These are phyloP conservation scores for Otocyon megalotis DNA, from an alignment of 2,113 vertebrate genomes.

Conservation along the genomic window DNA sequence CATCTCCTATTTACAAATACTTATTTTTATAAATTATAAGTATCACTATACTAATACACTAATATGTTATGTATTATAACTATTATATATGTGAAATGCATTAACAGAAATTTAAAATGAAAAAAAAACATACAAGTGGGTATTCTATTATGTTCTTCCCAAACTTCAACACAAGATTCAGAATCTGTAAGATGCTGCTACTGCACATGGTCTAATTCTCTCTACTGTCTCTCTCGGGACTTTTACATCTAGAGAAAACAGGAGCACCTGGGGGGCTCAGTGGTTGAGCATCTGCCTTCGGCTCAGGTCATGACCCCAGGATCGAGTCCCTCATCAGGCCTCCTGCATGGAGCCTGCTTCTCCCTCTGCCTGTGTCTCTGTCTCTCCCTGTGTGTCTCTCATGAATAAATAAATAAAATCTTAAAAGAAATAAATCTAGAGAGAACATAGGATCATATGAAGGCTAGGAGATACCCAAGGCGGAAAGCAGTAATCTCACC, in stretches of 20 bases:
- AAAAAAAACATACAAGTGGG: neutral
- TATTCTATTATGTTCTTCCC: neutral
- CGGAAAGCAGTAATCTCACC: neutral
- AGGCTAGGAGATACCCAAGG: neutral
- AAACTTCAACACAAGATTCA: neutral
- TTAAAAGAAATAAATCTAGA: neutral
- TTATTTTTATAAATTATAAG: slow-evolving; percentile 51
- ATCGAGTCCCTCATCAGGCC: no score
- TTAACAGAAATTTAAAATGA: slow-evolving; percentile 14
- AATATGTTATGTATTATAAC: neutral
- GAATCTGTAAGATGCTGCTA: neutral
- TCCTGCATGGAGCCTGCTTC: no score
- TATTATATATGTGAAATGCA: neutral
- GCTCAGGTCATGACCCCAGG: no score
- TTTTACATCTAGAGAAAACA: neutral
- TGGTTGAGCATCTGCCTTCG: no score
- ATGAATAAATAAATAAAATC: no score
- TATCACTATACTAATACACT: neutral
- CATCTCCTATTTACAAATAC: neutral
- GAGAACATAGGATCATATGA: neutral
- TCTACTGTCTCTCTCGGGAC: neutral
- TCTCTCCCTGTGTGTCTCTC: no score
- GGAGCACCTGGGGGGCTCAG: no score
- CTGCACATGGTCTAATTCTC: neutral
- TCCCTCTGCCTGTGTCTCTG: no score